Evolutionary conservation across 2,888 invertebrate species (phyloP).

Genomic region (Amiota mariae): DNA sequence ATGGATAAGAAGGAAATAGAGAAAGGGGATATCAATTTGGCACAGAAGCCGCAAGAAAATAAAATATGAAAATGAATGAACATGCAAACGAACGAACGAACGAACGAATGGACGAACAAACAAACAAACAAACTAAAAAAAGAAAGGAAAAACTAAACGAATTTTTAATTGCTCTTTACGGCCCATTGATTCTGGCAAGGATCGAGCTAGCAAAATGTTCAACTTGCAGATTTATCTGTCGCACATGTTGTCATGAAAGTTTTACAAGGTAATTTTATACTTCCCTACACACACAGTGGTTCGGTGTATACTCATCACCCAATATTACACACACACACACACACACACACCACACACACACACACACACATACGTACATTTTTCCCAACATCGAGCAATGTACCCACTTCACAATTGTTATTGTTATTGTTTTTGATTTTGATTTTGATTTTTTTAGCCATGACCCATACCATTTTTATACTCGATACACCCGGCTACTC

Average conservation of each 20-base stretch:
- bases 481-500: too few relatives aligned
- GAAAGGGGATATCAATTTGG: not conserved
- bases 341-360: not conserved
- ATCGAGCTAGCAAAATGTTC: slow-evolving; percentile 37
- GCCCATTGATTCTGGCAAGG: slow-evolving; percentile 48
- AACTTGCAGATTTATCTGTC: slow-evolving; percentile 53
- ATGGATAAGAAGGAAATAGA: not conserved
- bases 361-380: not conserved
- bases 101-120: slow-evolving; percentile 30
- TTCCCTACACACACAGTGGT: not conserved
- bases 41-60: not conserved
- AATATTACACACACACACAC: not conserved
- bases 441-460: too few relatives aligned
- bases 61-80: slow-evolving; percentile 28
- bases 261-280: slow-evolving; percentile 58
- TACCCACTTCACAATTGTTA: not conserved
- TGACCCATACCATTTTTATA: not conserved
- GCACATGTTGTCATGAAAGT: slow-evolving; percentile 49
- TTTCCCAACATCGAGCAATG: too few relatives aligned
- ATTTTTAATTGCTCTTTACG: slow-evolving; percentile 46
- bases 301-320: not conserved
- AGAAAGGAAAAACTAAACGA: slow-evolving; percentile 31
- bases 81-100: slow-evolving; percentile 21
- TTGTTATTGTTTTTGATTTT: too few relatives aligned
- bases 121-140: slow-evolving; percentile 27